These are phyloP conservation scores for Drosophila eugracilis DNA, from an alignment of 1,140 invertebrate species.

Conservation along the genomic window DNA sequence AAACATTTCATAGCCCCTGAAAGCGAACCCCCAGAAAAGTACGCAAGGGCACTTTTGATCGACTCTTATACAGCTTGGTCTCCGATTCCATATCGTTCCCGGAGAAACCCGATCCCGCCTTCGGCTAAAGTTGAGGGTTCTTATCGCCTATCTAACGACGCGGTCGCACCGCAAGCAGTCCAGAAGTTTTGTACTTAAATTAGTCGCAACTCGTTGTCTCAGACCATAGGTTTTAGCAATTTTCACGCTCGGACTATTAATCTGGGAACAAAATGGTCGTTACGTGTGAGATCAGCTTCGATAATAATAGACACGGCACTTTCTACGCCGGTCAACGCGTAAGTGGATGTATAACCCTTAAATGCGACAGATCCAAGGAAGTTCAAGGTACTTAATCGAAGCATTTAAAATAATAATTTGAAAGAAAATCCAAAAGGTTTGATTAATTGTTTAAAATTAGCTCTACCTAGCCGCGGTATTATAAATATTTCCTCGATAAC, in stretches of 20 bases:
- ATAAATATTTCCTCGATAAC: constrained; percentile 67
- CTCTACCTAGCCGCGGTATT: constrained; percentile 24
- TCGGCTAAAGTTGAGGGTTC: constrained; percentile 30
- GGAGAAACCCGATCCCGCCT: constrained; percentile 13
- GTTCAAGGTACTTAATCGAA: constrained; percentile 76
- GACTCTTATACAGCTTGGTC: constrained; percentile 34
- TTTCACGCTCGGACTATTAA: constrained; percentile 13
- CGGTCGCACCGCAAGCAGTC: constrained; percentile 29
- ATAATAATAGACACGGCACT: constrained; percentile 84
- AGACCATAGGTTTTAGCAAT: constrained; percentile 15
- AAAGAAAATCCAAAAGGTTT: constrained; percentile 1
- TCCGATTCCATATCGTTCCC: constrained; percentile 46
- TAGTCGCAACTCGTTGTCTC: constrained; percentile 58
- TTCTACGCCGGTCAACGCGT: constrained; percentile 86
- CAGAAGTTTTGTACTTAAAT: constrained; percentile 58
- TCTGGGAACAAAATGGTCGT: constrained; percentile 69
- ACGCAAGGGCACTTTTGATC: constrained; percentile 2
- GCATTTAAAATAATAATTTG: neutral
- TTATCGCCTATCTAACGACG: constrained; percentile 66
- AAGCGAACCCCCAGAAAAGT: neutral
- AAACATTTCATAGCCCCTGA: neutral
- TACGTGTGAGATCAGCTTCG: constrained; percentile 84
- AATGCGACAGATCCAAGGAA: constrained; percentile 85
- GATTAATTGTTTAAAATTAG: constrained; percentile 18
- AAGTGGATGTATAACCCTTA: constrained; percentile 85